Conservation (phyloP, 2,113 vertebrate species). For the Psephotus haematonotus region DNA sequence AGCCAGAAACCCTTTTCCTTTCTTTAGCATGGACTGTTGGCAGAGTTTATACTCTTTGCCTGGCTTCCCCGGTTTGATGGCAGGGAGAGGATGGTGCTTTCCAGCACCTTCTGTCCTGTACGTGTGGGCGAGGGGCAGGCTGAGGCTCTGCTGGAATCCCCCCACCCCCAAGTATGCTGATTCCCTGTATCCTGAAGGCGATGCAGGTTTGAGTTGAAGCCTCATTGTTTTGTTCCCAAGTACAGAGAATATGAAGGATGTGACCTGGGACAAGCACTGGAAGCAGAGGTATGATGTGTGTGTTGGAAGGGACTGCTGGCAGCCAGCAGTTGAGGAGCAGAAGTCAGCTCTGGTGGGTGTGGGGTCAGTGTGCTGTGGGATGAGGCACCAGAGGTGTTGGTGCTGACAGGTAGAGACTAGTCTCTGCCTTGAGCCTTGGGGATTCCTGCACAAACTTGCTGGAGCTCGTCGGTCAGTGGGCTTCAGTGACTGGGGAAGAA, state of each 20-base stretch:
- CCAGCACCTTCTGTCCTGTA: not conserved
- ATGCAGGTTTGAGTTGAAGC: not conserved
- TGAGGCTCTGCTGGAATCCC: not conserved
- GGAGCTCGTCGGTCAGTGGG: not conserved
- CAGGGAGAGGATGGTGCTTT: conserved; percentile 3
- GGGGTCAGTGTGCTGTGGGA: not conserved
- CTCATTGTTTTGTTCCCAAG: not conserved
- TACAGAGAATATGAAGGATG: not conserved
- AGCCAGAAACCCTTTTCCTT: not conserved
- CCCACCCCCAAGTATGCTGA: not conserved
- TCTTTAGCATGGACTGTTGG: not conserved
- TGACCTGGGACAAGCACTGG: accelerated
- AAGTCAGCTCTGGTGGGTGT: accelerated
- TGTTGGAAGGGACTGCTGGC: not conserved
- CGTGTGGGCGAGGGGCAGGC: not conserved
- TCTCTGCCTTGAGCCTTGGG: not conserved
- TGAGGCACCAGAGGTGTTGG: not conserved
- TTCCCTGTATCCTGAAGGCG: accelerated
- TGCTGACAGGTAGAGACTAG: not conserved
- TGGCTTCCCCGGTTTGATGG: not conserved
- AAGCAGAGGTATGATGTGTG: accelerated
- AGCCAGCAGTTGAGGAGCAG: not conserved
- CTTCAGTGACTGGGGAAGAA: not conserved
- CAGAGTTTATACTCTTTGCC: not conserved
- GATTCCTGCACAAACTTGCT: not conserved